These are phyloP conservation scores for Centropus unirufus DNA, from an alignment of 2,113 vertebrate genomes.

Conservation along the genomic window DNA sequence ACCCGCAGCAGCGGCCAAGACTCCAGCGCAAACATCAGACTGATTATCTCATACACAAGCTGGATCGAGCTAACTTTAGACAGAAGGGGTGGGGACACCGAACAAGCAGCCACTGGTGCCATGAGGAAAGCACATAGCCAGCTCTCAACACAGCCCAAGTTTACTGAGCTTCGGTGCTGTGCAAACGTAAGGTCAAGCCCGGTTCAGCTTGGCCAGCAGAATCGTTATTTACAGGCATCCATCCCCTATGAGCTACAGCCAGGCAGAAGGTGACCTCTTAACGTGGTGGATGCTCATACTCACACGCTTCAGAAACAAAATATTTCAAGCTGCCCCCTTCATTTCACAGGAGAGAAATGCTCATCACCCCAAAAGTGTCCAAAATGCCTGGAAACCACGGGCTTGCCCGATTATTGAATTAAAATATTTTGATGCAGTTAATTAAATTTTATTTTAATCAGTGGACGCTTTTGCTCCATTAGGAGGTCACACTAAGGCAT, in stretches of 20 bases:
- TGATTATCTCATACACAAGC: background rate
- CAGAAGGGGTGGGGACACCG: background rate
- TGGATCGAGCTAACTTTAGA: constrained; percentile 2
- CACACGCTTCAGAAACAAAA: rapidly evolving
- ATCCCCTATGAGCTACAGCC: background rate
- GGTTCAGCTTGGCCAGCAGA: background rate
- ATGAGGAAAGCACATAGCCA: background rate
- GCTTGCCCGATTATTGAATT: background rate
- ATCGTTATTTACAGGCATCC: background rate
- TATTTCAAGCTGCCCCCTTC: background rate
- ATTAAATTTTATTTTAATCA: background rate
- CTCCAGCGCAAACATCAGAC: background rate
- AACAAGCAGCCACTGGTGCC: background rate
- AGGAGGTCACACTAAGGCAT: background rate
- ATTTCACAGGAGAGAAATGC: background rate
- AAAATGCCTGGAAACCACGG: background rate
- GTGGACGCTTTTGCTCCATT: background rate
- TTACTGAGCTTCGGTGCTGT: background rate
- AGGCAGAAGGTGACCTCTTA: background rate
- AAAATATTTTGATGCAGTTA: background rate
- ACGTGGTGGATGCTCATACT: background rate
- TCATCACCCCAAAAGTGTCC: background rate
- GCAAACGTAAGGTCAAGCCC: background rate
- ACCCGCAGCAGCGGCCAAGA: background rate
- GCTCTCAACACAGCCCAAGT: too few relatives aligned